Percentiles rank a stretch among this genome's conserved stretches.
These are phyloP conservation scores for Microctenopoma steveboyesi DNA, from an alignment of 2,797 vertebrate species.

Conservation along the genomic window DNA sequence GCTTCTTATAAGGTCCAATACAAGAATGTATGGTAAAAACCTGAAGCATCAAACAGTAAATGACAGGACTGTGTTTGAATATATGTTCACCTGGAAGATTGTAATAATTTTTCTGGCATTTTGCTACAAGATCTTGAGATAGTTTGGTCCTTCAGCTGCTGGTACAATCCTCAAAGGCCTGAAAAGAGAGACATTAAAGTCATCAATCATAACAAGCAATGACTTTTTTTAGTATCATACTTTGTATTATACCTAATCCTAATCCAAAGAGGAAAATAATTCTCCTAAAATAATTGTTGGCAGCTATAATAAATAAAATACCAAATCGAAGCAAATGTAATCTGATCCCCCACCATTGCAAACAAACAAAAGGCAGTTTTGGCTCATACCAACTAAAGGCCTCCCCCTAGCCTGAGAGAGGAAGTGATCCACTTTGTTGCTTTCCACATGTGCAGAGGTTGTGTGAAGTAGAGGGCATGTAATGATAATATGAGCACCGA, in stretches of 20 bases:
- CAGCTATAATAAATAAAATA: conserved; percentile 2
- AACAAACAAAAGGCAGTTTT: conserved; percentile 3
- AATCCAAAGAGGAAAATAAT: no score
- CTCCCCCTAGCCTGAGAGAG: conserved; percentile 21
- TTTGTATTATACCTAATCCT: no score
- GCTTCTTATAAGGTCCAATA: background rate
- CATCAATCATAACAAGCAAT: no score
- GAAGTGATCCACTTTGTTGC: conserved; percentile 34
- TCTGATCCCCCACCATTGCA: background rate
- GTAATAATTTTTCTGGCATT: conserved; percentile 56
- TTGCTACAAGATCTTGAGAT: conserved; percentile 55
- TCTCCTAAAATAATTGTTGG: background rate
- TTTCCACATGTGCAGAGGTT: conserved; percentile 32
- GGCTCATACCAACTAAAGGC: conserved; percentile 9
- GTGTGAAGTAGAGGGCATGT: conserved; percentile 57
- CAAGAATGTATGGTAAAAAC: background rate
- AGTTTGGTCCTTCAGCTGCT: conserved; percentile 29
- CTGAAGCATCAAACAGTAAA: background rate
- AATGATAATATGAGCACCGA: conserved; percentile 45
- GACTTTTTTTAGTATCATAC: no score
- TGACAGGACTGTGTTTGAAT: background rate
- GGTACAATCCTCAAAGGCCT: conserved; percentile 45
- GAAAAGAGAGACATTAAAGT: conserved; percentile 14
- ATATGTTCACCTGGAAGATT: conserved; percentile 57
- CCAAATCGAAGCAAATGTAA: background rate